phyloP scores from a whole-genome alignment of 2,888 invertebrate species.

The Pilophorus perplexus region DNA sequence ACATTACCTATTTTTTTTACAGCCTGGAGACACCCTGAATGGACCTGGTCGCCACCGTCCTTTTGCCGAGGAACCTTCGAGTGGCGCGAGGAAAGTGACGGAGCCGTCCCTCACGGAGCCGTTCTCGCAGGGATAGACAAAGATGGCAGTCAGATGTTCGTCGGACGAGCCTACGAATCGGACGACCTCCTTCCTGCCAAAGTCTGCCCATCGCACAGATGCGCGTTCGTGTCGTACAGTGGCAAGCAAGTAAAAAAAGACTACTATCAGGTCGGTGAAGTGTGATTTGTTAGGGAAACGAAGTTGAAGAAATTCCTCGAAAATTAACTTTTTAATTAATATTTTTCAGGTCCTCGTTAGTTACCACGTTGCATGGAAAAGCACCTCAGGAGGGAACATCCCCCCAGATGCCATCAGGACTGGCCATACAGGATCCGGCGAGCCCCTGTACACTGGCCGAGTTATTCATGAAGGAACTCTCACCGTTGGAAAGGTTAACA shows the following conservation, averaged over 20 bases:
- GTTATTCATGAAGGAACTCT: slow-evolving; percentile 51
- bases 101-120: slow-evolving; percentile 57
- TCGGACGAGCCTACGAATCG: slow-evolving; percentile 59
- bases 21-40: slow-evolving; percentile 31
- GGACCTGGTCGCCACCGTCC: slow-evolving; percentile 43
- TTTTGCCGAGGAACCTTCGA: slow-evolving; percentile 42
- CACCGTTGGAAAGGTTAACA: slow-evolving; percentile 42
- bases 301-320: too few species aligned
- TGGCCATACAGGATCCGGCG: slow-evolving; percentile 64
- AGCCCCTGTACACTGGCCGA: slow-evolving; percentile 66
- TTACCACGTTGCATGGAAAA: not conserved
- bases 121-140: slow-evolving; percentile 65
- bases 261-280: slow-evolving; percentile 51
- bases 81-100: slow-evolving; percentile 50
- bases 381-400: slow-evolving; percentile 50
- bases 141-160: slow-evolving; percentile 70
- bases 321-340: too few species aligned
- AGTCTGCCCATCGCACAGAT: slow-evolving; percentile 48
- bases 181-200: slow-evolving; percentile 51
- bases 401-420: slow-evolving; percentile 65
- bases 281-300: slow-evolving; percentile 31
- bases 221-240: slow-evolving; percentile 49
- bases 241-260: slow-evolving; percentile 49
- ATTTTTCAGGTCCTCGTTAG: not conserved
- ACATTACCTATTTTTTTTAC: too few species aligned